Conservation (phyloP, 2,797 vertebrate species). For the Coluber constrictor region DNA sequence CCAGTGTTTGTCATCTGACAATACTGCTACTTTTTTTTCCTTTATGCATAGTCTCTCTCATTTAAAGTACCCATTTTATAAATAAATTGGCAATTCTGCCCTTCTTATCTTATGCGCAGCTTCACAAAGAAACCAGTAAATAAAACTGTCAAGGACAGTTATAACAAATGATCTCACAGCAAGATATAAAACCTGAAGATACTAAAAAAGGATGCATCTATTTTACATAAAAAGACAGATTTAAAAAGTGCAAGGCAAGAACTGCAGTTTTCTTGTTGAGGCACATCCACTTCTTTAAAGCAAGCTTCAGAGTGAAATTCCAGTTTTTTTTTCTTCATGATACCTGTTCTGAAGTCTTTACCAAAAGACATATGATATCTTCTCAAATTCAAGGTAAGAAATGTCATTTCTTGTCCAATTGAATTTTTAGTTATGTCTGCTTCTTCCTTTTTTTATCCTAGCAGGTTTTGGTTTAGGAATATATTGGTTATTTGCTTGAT, state of each 20-base stretch:
- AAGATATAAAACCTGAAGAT: constrained; percentile 80
- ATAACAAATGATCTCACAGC: constrained; percentile 76
- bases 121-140: constrained; percentile 83
- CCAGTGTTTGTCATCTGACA: constrained; percentile 61
- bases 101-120: constrained; percentile 71
- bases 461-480: constrained; percentile 98
- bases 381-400: constrained; percentile 57
- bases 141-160: constrained; percentile 77
- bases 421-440: constrained; percentile 83
- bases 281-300: constrained; percentile 79
- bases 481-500: constrained; percentile 98
- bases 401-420: constrained; percentile 38
- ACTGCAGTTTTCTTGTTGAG: constrained; percentile 72
- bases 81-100: constrained; percentile 73
- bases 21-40: constrained; percentile 54
- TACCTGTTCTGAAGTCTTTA: constrained; percentile 74
- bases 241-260: constrained; percentile 83
- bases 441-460: constrained; percentile 93
- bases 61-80: constrained; percentile 77
- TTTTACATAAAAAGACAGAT: constrained; percentile 88
- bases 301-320: constrained; percentile 75
- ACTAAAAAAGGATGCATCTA: constrained; percentile 72
- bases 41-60: constrained; percentile 71
- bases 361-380: constrained; percentile 60
- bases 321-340: constrained; percentile 77